These are phyloP conservation scores for Drosophila rellima DNA, from an alignment of 2,888 invertebrate species.

Conservation along the genomic window DNA sequence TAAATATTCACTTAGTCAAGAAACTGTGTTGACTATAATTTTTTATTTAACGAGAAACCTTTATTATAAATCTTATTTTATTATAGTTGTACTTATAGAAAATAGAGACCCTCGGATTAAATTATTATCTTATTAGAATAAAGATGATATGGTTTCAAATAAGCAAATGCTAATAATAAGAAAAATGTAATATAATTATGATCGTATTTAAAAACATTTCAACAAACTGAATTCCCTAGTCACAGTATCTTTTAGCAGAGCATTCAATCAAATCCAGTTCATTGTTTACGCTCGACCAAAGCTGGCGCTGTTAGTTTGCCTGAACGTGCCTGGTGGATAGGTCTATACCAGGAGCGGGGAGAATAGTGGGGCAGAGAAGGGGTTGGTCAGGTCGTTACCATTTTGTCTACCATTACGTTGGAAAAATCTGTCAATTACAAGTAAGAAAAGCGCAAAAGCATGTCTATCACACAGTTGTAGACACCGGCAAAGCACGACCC, in stretches of 20 bases:
- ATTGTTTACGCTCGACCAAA: slow-evolving; percentile 52
- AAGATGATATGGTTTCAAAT: too few relatives aligned
- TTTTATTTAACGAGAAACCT: too few relatives aligned
- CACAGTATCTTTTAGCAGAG: neutral
- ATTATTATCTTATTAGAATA: too few relatives aligned
- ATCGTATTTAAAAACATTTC: neutral
- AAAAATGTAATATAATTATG: neutral
- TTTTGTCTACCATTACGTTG: slow-evolving; percentile 72
- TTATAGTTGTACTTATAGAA: too few relatives aligned
- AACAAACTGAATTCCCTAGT: neutral
- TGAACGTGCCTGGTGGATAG: slow-evolving; percentile 16
- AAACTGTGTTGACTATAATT: too few relatives aligned
- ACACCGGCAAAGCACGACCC: slow-evolving; percentile 24
- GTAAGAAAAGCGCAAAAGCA: slow-evolving; percentile 75
- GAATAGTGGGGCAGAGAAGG: neutral
- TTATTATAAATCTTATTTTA: too few relatives aligned
- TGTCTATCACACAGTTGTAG: slow-evolving; percentile 61
- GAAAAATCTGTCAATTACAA: slow-evolving; percentile 78
- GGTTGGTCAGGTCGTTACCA: slow-evolving; percentile 63
- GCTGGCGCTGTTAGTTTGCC: slow-evolving; percentile 42
- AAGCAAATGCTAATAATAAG: too few relatives aligned
- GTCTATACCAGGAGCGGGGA: neutral
- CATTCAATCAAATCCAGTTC: slow-evolving; percentile 51
- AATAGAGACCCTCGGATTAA: too few relatives aligned
- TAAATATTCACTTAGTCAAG: too few relatives aligned